phyloP scores from a whole-genome alignment of 1,140 invertebrate genomes.

The Meteorus sp. region DNA sequence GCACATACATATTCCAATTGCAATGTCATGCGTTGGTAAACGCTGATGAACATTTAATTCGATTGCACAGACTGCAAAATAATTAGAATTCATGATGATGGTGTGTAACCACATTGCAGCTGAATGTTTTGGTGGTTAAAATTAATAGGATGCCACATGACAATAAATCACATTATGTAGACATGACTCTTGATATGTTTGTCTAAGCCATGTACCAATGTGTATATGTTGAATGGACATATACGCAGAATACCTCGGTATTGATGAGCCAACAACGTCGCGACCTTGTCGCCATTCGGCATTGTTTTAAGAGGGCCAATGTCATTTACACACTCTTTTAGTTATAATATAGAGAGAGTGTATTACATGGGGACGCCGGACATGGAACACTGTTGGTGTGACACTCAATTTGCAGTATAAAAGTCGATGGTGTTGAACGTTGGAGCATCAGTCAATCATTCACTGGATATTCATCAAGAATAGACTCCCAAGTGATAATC shows the following conservation, averaged over 20 bases:
- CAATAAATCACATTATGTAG: no score
- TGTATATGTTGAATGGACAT: conserved; percentile 1
- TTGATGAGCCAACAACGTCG: neutral
- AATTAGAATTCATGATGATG: no score
- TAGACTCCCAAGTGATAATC: conserved; percentile 28
- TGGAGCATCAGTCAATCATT: conserved; percentile 54
- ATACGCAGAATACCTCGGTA: neutral
- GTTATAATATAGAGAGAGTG: conserved; percentile 12
- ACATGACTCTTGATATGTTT: neutral
- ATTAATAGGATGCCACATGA: no score
- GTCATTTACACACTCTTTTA: conserved; percentile 36
- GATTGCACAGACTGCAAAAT: no score
- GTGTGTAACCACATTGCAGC: no score
- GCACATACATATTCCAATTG: no score
- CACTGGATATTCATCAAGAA: conserved; percentile 35
- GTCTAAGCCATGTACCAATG: neutral
- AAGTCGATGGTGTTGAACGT: conserved; percentile 36
- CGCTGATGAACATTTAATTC: no score
- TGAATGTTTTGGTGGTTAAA: no score
- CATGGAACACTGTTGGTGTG: neutral
- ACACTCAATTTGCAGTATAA: conserved; percentile 43
- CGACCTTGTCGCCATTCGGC: conserved; percentile 40
- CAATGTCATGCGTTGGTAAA: no score
- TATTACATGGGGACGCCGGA: conserved; percentile 2
- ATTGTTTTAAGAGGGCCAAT: conserved; percentile 58